These are phyloP conservation scores for Campylomormyrus tamandua DNA, from an alignment of 2,113 vertebrate genomes.

Conservation along the genomic window DNA sequence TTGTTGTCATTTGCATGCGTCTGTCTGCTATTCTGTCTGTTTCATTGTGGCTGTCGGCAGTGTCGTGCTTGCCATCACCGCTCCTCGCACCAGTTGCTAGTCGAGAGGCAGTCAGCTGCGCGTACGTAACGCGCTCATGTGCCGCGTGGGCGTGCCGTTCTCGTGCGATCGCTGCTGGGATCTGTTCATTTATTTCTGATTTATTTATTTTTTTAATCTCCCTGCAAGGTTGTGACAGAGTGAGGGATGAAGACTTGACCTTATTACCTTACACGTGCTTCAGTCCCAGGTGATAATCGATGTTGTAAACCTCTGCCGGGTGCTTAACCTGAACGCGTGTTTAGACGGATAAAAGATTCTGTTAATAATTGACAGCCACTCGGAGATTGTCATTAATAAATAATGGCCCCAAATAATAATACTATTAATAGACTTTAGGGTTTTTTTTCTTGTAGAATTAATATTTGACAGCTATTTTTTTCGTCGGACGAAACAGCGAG, in stretches of 20 bases:
- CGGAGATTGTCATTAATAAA: constrained; percentile 47
- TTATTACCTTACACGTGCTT: neutral
- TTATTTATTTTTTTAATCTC: neutral
- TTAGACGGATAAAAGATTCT: neutral
- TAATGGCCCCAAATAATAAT: constrained; percentile 8
- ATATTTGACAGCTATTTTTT: neutral
- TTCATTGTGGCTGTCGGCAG: neutral
- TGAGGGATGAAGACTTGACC: neutral
- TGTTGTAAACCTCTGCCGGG: neutral
- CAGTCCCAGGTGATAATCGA: neutral
- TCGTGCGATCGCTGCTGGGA: neutral
- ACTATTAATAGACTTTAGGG: neutral
- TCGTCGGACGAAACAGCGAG: neutral
- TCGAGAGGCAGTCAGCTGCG: neutral
- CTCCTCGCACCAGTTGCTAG: neutral
- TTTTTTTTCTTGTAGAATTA: neutral
- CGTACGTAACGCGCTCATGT: neutral
- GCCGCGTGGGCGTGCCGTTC: neutral
- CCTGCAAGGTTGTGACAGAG: neutral
- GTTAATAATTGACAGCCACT: constrained; percentile 1
- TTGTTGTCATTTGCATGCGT: neutral
- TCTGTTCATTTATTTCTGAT: neutral
- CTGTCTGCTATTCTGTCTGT: neutral
- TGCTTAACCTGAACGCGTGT: neutral
- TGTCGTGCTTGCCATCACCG: neutral